Evolutionary conservation across 2,888 invertebrate species (phyloP), one percentile per base, ranked within the genome.

Genomic region (Ophraella communa): DNA sequence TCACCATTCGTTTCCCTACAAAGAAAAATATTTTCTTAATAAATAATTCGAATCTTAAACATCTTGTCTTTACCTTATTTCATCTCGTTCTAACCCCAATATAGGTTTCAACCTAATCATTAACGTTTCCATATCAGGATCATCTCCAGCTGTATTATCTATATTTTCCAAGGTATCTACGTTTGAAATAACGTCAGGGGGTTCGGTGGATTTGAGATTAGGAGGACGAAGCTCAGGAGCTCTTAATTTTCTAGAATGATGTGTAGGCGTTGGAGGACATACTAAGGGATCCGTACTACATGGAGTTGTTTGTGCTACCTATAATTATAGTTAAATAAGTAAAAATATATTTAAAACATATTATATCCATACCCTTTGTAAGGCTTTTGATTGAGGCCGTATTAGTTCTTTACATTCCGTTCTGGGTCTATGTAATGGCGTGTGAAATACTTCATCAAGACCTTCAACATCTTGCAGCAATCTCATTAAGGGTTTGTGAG

Each of bases 201-300:
- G 67, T 44, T 74, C 73, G 2, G 67, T 67, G 4, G 75, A 86
- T 64, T 87, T 86, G 27, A 88, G 78, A 54, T 84, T 86, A 0
- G 87, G 85, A 30, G 83, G 83, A 61, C 79, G 75, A 49, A 82
- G 71, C 47, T 78, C 79, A 3, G 74, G 61, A 1, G 71, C 87
- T 67, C 89, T 84, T 5, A 88, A 85, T 51, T 89, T 86, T 44
- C 91, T 85, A 0, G 93, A 91, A 77, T 93, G 93, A 80, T 94
- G 94, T 0, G 94, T 94, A 0, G 94, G 94, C 0, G 94, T 94
- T 0, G 94, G 94, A 2, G 94, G 94, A 77, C 94, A 94, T 68
- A 93, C 88, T 0, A 90, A 87, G 44, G 84, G 82, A 17, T 60
- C 57, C 20, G 56, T 56, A 49, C 51, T 21, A 30, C 27, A 35